Conservation (phyloP, 2,113 vertebrate species). For the Trematomus loennbergii region DNA sequence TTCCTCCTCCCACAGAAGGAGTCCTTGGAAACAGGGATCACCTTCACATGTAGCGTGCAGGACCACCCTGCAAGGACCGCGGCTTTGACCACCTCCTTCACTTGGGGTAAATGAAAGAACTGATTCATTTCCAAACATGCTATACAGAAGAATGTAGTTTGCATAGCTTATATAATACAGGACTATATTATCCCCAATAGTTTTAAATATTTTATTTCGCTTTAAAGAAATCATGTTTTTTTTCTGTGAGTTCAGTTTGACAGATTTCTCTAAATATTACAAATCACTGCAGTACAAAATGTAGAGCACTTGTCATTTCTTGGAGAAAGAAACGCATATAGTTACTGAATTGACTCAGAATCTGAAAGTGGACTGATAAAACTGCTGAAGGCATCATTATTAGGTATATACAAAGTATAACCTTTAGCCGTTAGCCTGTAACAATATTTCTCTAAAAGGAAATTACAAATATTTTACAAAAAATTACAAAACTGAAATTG, state of each 20-base stretch:
- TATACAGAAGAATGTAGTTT: no score
- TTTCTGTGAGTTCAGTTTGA: slow-evolving; percentile 6
- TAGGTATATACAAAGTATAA: slow-evolving; percentile 1
- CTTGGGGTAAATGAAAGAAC: slow-evolving; percentile 57
- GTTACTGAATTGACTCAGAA: slow-evolving; percentile 24
- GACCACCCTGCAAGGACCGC: slow-evolving; percentile 59
- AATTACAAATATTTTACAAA: not conserved
- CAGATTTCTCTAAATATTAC: slow-evolving; percentile 34
- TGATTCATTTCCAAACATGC: not conserved
- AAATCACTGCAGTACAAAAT: slow-evolving; percentile 34
- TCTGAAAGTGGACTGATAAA: slow-evolving; percentile 20
- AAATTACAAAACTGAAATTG: not conserved
- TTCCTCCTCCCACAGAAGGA: slow-evolving; percentile 49
- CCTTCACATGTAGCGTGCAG: slow-evolving; percentile 59
- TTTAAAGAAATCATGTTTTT: not conserved
- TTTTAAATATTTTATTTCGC: slow-evolving; percentile 23
- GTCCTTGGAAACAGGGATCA: slow-evolving; percentile 36
- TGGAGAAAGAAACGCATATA: not conserved
- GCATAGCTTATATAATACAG: not conserved
- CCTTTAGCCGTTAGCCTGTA: not conserved
- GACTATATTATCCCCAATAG: not conserved
- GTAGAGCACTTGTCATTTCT: slow-evolving; percentile 3
- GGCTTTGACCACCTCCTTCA: slow-evolving; percentile 57
- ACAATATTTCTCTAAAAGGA: no score
- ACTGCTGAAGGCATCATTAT: not conserved